Conservation (phyloP, 2,113 vertebrate genomes). For the Podiceps cristatus region DNA sequence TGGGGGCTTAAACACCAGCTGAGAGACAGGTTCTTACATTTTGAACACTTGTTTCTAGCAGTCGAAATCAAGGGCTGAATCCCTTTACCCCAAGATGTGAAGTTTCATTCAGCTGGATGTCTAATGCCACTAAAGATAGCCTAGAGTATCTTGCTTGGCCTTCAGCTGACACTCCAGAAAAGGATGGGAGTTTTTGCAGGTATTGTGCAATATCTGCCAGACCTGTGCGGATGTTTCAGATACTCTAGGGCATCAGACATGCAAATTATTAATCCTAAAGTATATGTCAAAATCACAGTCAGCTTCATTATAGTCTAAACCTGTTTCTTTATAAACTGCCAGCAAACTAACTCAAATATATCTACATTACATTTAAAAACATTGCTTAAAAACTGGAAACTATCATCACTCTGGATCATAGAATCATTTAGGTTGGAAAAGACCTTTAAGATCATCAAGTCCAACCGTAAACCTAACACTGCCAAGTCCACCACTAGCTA, state of each 20-base stretch:
- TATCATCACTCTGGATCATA: too few relatives aligned
- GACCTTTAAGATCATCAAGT: too few relatives aligned
- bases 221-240: background rate
- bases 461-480: too few relatives aligned
- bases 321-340: too few relatives aligned
- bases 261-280: background rate
- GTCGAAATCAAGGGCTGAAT: background rate
- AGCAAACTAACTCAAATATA: too few relatives aligned
- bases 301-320: too few relatives aligned
- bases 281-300: background rate
- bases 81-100: background rate
- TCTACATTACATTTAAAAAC: too few relatives aligned
- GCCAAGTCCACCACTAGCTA: too few relatives aligned
- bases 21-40: background rate
- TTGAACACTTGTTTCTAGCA: background rate
- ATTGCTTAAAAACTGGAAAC: too few relatives aligned
- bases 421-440: too few relatives aligned
- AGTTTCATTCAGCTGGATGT: background rate
- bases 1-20: background rate
- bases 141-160: background rate
- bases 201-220: background rate
- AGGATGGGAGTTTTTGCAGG: background rate
- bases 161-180: background rate
- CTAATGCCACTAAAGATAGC: background rate
- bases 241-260: background rate